Conservation (phyloP, 2,113 vertebrate species). For the Labeo rohita region DNA sequence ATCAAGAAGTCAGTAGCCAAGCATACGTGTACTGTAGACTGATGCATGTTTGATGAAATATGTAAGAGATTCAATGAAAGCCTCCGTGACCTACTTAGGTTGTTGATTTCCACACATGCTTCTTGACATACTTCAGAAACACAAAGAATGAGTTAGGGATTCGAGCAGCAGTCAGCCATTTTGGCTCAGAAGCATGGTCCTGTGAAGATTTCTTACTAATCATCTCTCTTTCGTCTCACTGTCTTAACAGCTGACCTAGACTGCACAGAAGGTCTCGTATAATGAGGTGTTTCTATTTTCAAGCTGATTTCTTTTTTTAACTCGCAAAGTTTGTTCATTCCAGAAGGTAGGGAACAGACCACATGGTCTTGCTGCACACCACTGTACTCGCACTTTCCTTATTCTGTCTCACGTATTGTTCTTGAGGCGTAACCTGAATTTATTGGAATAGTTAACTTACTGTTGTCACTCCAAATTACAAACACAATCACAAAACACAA, state of each 20-base stretch:
- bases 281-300: slow-evolving; percentile 49
- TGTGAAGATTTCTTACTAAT: slow-evolving; percentile 10
- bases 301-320: slow-evolving; percentile 55
- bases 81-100: slow-evolving; percentile 78
- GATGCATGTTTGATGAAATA: slow-evolving; percentile 78
- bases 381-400: neutral
- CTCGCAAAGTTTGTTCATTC: slow-evolving; percentile 58
- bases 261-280: slow-evolving; percentile 43
- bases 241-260: slow-evolving; percentile 25
- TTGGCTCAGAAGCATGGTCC: slow-evolving; percentile 22
- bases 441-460: neutral
- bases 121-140: slow-evolving; percentile 66
- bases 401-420: slow-evolving; percentile 32
- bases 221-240: slow-evolving; percentile 26
- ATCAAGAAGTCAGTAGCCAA: slow-evolving; percentile 65
- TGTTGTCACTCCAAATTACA: neutral
- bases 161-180: slow-evolving; percentile 30
- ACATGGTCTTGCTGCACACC: neutral
- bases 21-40: slow-evolving; percentile 70
- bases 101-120: slow-evolving; percentile 65
- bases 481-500: neutral
- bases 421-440: neutral
- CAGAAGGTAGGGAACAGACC: slow-evolving; percentile 35
- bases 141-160: slow-evolving; percentile 45
- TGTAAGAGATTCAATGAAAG: slow-evolving; percentile 71